A percentile compares a stretch with the other conserved stretches of the same genome.
phyloP scores from a whole-genome alignment of 2,888 invertebrate species.

The Temnothorax rugatulus region DNA sequence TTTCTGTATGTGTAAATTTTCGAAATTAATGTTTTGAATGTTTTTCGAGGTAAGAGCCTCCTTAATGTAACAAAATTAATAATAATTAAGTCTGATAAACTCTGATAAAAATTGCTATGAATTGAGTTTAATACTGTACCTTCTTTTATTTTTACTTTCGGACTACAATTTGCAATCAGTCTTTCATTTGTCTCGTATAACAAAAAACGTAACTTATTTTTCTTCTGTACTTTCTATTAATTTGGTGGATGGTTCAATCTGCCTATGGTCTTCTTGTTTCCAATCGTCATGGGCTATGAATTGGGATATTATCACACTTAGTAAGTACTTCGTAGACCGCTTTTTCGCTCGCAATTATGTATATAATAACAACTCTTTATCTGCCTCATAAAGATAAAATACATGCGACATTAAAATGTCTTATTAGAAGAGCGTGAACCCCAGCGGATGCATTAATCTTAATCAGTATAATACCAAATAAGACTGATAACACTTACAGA shows the following conservation, averaged over 20 bases:
- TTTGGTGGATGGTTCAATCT: constrained; percentile 85
- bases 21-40: not conserved
- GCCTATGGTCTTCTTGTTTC: constrained; percentile 81
- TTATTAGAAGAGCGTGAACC: constrained; percentile 68
- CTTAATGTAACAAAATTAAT: not conserved
- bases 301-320: constrained; percentile 82
- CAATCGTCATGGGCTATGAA: constrained; percentile 78
- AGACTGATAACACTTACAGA: constrained; percentile 1
- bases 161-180: constrained; percentile 13
- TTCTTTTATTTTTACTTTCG: not conserved
- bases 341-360: constrained; percentile 63
- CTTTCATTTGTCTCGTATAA: constrained; percentile 15
- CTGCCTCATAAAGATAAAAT: constrained; percentile 57
- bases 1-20: not conserved
- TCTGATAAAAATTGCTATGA: not conserved
- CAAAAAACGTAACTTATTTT: constrained; percentile 70
- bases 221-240: constrained; percentile 83
- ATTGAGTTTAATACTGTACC: constrained; percentile 12
- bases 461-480: constrained; percentile 35
- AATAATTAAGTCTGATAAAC: not conserved
- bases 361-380: constrained; percentile 53
- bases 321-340: constrained; percentile 83
- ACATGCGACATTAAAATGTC: constrained; percentile 56
- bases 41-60: no score
- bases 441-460: constrained; percentile 52